These are phyloP conservation scores for Carcharodon carcharias DNA, from an alignment of 2,797 vertebrate species.

Conservation along the genomic window DNA sequence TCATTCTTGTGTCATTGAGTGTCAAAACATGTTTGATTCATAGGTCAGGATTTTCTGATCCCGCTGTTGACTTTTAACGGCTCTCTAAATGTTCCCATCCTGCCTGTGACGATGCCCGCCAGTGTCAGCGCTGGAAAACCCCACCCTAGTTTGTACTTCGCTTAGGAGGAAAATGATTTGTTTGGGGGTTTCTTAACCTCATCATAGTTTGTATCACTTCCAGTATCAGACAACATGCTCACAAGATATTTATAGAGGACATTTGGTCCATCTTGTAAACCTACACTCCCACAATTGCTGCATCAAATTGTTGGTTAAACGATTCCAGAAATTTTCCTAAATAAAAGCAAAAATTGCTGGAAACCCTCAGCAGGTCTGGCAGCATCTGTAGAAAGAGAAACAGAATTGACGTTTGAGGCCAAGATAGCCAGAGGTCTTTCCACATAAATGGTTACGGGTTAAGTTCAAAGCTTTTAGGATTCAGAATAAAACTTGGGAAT, in stretches of 20 bases:
- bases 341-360: no score
- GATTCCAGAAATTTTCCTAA: not conserved
- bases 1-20: not conserved
- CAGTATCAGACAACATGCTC: not conserved
- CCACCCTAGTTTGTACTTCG: no score
- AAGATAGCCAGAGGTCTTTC: not conserved
- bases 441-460: not conserved
- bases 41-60: no score
- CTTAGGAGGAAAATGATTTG: not conserved
- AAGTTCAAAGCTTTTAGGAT: not conserved
- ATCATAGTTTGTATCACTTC: not conserved
- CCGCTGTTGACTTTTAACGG: no score
- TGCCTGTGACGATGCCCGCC: no score
- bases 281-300: not conserved
- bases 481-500: not conserved
- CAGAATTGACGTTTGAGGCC: no score
- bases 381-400: no score
- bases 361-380: no score
- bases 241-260: not conserved
- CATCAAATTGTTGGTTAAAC: not conserved
- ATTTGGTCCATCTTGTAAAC: not conserved
- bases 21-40: not conserved
- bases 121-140: no score
- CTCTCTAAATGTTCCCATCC: no score
- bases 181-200: not conserved